Percentiles rank a stretch among this genome's conserved stretches.
These are phyloP conservation scores for Melanostoma mellinum DNA, from an alignment of 2,888 invertebrate species.

Conservation along the genomic window DNA sequence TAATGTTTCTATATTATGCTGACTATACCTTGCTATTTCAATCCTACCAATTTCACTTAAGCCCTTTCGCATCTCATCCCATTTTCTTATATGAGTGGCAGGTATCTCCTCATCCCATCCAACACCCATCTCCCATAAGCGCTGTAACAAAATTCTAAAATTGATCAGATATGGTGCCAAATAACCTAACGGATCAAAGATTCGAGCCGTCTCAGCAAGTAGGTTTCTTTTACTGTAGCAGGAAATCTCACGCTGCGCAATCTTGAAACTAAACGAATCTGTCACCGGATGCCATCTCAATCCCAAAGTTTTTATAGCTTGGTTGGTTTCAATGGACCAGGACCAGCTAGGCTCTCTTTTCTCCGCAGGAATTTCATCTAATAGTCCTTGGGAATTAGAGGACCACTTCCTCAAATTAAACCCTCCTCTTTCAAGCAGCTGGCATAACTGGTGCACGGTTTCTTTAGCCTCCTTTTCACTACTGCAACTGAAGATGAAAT, in stretches of 20 bases:
- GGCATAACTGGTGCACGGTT: neutral
- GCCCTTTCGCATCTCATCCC: neutral
- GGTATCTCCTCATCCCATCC: conserved; percentile 57
- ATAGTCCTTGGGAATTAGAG: neutral
- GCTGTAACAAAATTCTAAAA: conserved; percentile 64
- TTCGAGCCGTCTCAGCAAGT: conserved; percentile 53
- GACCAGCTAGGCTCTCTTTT: neutral
- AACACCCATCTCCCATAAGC: neutral
- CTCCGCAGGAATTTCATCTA: neutral
- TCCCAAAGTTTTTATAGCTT: neutral
- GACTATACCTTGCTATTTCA: neutral
- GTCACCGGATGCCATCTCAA: neutral
- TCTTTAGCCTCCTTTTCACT: neutral
- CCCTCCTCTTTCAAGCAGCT: neutral
- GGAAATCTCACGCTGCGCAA: neutral
- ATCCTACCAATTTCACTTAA: neutral
- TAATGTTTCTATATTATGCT: neutral
- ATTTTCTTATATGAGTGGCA: neutral
- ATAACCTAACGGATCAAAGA: conserved; percentile 62
- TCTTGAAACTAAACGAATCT: conserved; percentile 2
- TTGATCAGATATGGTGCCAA: conserved; percentile 41
- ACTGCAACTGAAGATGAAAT: conserved; percentile 13
- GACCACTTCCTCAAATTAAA: neutral
- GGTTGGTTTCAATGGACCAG: neutral
- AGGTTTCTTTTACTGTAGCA: conserved; percentile 56